A percentile compares a stretch with the other conserved stretches of the same genome.
phyloP scores from a whole-genome alignment of 2,113 vertebrate species.

The Silurus meridionalis region DNA sequence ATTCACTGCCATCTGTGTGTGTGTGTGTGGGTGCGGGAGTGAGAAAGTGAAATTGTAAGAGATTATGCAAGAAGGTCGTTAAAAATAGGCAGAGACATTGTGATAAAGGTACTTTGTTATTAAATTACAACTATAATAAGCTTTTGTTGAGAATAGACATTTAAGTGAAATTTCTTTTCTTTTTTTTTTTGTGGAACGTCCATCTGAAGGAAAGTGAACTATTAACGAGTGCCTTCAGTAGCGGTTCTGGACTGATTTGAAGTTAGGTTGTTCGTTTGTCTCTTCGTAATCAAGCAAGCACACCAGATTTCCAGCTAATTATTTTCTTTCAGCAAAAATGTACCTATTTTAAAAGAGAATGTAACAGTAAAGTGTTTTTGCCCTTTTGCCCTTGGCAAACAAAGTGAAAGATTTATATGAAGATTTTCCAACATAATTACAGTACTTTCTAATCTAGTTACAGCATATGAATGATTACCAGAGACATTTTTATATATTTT shows the following conservation, averaged over 20 bases:
- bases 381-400: background rate
- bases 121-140: no score
- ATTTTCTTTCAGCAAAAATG: background rate
- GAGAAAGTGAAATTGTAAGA: background rate
- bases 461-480: background rate
- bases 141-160: background rate
- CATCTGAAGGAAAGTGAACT: background rate
- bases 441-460: background rate
- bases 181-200: background rate
- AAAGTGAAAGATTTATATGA: background rate
- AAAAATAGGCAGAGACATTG: background rate
- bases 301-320: background rate
- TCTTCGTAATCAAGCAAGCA: background rate
- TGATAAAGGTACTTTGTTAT: background rate
- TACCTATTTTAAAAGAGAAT: background rate
- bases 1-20: conserved; percentile 9
- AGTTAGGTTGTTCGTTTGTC: background rate
- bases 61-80: conserved; percentile 2
- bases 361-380: background rate
- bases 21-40: background rate
- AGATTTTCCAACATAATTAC: background rate
- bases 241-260: background rate
- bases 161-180: background rate
- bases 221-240: background rate
- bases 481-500: background rate